Percentiles rank a stretch among this genome's conserved stretches.
Evolutionary conservation across 2,888 invertebrate genomes (phyloP).

Genomic region (Plusia festucae): DNA sequence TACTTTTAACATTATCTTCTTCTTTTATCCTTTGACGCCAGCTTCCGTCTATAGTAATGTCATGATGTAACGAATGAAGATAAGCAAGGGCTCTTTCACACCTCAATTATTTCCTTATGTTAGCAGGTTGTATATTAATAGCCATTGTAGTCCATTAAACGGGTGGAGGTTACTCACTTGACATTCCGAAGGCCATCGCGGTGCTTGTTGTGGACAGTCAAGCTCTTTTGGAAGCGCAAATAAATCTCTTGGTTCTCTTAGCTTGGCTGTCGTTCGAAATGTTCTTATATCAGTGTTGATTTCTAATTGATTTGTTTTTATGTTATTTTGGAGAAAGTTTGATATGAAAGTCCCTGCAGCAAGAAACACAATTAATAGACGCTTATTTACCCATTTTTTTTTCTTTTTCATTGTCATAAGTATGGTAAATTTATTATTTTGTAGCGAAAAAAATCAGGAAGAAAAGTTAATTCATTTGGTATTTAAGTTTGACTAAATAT

Average conservation of each 20-base stretch:
- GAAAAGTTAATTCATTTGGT: not conserved
- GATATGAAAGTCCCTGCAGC: constrained; percentile 90
- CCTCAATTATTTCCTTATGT: not conserved
- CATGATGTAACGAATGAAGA: too few relatives aligned
- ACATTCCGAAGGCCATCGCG: constrained; percentile 97
- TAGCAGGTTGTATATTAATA: constrained; percentile 1
- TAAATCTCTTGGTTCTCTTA: constrained; percentile 92
- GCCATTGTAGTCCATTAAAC: not conserved
- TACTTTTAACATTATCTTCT: not conserved
- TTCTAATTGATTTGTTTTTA: constrained; percentile 92
- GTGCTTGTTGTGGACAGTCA: constrained; percentile 93
- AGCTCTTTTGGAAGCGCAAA: constrained; percentile 92
- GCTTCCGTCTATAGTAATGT: too few relatives aligned
- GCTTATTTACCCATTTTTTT: too few relatives aligned
- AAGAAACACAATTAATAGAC: constrained; percentile 37
- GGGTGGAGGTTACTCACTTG: constrained; percentile 89
- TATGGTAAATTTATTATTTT: too few relatives aligned
- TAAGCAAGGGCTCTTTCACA: not conserved
- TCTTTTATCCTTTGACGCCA: too few relatives aligned
- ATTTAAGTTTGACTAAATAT: constrained; percentile 13
- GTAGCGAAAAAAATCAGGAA: not conserved
- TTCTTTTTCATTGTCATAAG: too few relatives aligned
- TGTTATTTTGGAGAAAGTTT: constrained; percentile 90
- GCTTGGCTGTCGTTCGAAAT: constrained; percentile 90
- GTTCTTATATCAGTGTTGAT: constrained; percentile 91